Evolutionary conservation across 1,140 invertebrate genomes (phyloP), one percentile per base, ranked within the genome.

Genomic region (Acromyrmex heyeri): DNA sequence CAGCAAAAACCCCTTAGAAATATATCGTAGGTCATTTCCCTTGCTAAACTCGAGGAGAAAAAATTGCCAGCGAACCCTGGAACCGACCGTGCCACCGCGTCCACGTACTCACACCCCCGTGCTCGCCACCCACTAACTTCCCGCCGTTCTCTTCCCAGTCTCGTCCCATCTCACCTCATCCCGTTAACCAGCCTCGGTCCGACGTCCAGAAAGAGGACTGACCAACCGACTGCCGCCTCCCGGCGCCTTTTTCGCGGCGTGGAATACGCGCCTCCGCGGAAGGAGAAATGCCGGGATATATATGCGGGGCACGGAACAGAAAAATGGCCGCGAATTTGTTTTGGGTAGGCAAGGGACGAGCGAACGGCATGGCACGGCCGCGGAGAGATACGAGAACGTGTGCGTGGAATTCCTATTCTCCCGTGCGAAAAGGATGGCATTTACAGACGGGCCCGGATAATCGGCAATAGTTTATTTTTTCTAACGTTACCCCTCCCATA

Each of bases 21-120:
- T 94, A 94, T 94, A 94, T 94, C 93, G 93, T 94, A 94, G 93
- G 93, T 93, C 92, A 94, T 94, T 94, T 94, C 93, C 93, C 93
- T 94, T 94, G 93, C 92, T 94, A 93, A 94, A 94, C 91, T 93
- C 91, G 90, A 88, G 88, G 86, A 91, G 93, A 93, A 93, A 93
- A 93, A 93, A 92, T 92, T 88, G 91, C 92, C 86, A 83, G 79
- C 81, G 88, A 90, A 90, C 87, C 77, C 88, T 83, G 87, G 88
- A 90, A 90, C 89, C 90, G 79, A 82, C 83, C 69, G 88, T 87
- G 88, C 81, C 81, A 79, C 76, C 59, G 79, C 81, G 85, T 91
- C 86, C 78, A 86, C 86, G 69, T 67, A 57, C 87, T 81, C 83
- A 50, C 61, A 73, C 72, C 81, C 79, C 53, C 75, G 69, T 6